Evolutionary conservation across 23 tunicate genomes (phyloP), one percentile per base, ranked within the genome.

Genomic region (Oikopleura dioica): DNA sequence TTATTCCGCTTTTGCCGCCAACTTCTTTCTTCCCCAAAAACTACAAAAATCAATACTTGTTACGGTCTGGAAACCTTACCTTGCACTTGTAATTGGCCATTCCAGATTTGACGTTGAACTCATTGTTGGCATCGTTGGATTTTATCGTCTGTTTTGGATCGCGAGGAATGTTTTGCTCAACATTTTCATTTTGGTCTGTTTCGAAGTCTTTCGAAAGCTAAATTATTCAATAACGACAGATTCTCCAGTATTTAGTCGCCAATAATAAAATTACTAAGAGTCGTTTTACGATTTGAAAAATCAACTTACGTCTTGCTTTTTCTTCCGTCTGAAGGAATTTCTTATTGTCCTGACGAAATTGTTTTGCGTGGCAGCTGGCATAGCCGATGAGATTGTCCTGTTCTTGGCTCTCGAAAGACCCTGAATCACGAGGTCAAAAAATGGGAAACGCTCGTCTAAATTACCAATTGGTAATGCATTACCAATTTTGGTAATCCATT

Each of bases 361-460:
- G 33, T 63, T 63, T 63, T 63, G 72, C 4, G 72, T 63, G 2
- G 72, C 72, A 12, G 72, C 26, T 63, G 72, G 72, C 72, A 63
- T 63, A 2, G 72, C 33, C 29, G 72, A 63, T 12, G 72, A 63
- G 2, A 63, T 63, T 28, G 72, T 63, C 26, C 72, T 23, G 33
- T 63, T 63, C 26, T 63, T 63, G 2, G 72, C 72, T 16, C 72
- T 23, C 16, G 72, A 24, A 21, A 63, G 30, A 2, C 4, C 72
- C 72, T 63, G 26, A 63, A 63, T n/a, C n/a, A n/a, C n/a, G n/a
- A n/a, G n/a, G n/a, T n/a, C n/a, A n/a, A n/a, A n/a, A n/a, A n/a
- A n/a, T n/a, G n/a, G n/a, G n/a, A n/a, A n/a, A n/a, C n/a, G n/a
- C n/a, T n/a, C n/a, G n/a, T n/a, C n/a, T n/a, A n/a, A n/a, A n/a